These are phyloP conservation scores for Margarornis squamiger DNA, from an alignment of 2,797 vertebrate species.

Conservation along the genomic window DNA sequence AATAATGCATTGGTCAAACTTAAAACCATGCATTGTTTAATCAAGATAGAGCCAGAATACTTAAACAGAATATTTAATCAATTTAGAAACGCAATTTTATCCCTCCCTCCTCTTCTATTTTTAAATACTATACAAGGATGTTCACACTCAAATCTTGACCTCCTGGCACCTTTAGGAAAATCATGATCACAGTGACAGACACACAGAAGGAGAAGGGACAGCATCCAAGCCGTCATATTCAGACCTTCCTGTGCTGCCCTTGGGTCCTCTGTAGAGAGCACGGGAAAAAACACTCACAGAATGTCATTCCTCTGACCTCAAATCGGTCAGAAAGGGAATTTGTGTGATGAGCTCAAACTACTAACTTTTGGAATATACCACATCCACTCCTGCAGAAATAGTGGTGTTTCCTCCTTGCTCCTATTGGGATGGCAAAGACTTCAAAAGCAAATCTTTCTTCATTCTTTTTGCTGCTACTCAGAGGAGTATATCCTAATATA, in stretches of 20 bases:
- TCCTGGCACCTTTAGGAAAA: fast-evolving
- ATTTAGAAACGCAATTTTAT: not conserved
- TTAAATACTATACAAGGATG: not conserved
- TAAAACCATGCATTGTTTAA: not conserved
- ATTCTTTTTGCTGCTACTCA: not conserved
- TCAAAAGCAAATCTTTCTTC: not conserved
- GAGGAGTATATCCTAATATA: not conserved
- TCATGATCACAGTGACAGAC: too few species aligned
- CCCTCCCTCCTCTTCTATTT: not conserved
- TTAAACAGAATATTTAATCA: not conserved
- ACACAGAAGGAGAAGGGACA: fast-evolving
- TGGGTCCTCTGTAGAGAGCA: not conserved
- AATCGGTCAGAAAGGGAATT: not conserved
- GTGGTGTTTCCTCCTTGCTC: not conserved
- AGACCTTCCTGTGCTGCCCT: not conserved
- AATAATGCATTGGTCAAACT: not conserved
- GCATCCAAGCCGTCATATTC: fast-evolving
- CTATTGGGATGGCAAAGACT: not conserved
- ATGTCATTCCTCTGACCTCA: not conserved
- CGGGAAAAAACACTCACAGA: not conserved
- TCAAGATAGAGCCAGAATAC: not conserved
- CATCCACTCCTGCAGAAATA: fast-evolving
- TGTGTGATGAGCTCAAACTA: not conserved
- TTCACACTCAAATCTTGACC: not conserved
- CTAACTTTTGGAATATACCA: not conserved